Evolutionary conservation across 1,140 invertebrate genomes (phyloP).

Genomic region (Latrodectus geometricus): DNA sequence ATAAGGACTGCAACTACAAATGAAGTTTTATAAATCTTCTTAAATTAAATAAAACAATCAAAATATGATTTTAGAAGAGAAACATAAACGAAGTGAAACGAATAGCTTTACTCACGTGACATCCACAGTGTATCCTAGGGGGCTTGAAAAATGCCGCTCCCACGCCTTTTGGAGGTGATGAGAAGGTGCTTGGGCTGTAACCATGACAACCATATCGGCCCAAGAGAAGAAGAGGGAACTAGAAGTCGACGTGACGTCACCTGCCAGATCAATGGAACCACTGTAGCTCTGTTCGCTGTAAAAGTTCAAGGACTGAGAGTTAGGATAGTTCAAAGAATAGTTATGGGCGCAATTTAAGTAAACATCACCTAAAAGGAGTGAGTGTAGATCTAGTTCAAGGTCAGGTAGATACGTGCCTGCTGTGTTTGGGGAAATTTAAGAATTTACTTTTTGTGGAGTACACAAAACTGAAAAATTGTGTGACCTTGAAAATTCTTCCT

Average conservation of each 20-base stretch:
- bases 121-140: neutral
- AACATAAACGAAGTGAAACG: neutral
- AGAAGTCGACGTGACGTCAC: slow-evolving; percentile 36
- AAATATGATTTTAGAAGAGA: neutral
- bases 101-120: slow-evolving; percentile 38
- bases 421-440: no score
- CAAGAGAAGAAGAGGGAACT: slow-evolving; percentile 24
- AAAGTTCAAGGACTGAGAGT: slow-evolving; percentile 36
- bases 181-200: slow-evolving; percentile 35
- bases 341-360: no score
- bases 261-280: slow-evolving; percentile 37
- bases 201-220: slow-evolving; percentile 45
- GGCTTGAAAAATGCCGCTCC: slow-evolving; percentile 15
- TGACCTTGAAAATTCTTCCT: no score
- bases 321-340: neutral
- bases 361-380: no score
- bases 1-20: no score
- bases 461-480: no score
- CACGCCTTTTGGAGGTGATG: slow-evolving; percentile 24
- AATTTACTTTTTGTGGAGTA: no score
- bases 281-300: neutral
- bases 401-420: no score
- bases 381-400: no score
- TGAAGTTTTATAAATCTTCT: no score
- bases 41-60: neutral